Evolutionary conservation across 2,797 vertebrate genomes (phyloP), one percentile per base, ranked within the genome.

Genomic region (Lepus oiostolus): DNA sequence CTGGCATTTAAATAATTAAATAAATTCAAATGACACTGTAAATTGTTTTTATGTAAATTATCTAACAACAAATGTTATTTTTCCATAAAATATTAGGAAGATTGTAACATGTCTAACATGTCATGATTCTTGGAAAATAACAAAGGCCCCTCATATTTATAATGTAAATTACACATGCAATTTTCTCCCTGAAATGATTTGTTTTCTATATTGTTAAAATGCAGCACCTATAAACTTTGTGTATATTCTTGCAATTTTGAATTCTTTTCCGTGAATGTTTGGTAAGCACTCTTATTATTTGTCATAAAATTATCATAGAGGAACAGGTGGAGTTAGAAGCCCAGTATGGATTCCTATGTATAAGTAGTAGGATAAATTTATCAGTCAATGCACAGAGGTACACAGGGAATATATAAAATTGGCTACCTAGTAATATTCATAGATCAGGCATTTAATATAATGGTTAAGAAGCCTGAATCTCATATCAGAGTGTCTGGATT

Each of bases 1-100:
- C 60, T 95, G 79, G 14, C 82, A 96, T 94, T 95, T 95, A 95
- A 97, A 96, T 96, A 96, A 96, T 95, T 94, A 95, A 96, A 94
- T 96, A 97, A 96, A 94, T 88, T 72, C 67, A 96, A 96, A 81
- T 67, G 32, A 65, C 79, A 58, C 47, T 84, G 22, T 92, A 93
- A 96, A 96, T 90, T 93, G 42, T 96, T 96, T 96, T 96, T 91
- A 96, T 97, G 90, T 92, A 96, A 94, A 91, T 96, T 24, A 92
- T 76, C 90, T 90, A 93, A 94, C 71, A 95, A 86, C 0, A 10
- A 85, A 88, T 71, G 22, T 4, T 74, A 81, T 91, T 95, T 95
- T 96, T 96, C 91, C 79, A 85, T 79, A 70, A 93, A 89, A 42
- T 82, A 96, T 96, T 97, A 95, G 28, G 22, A 80, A 42, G 58